Conservation (phyloP, 1,140 invertebrate species). For the Lucilia cuprina region DNA sequence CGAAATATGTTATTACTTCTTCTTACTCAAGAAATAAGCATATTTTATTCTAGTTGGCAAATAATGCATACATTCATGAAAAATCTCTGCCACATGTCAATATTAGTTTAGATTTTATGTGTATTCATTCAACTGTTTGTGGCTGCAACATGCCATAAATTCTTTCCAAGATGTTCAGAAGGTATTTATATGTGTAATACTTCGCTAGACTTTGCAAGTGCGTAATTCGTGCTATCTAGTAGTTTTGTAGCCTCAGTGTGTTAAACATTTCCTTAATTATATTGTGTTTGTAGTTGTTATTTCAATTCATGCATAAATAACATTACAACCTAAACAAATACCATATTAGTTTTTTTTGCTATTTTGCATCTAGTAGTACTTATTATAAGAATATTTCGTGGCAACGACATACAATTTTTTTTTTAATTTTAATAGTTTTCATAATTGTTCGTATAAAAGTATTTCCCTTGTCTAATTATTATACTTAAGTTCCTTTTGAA, state of each 20-base stretch:
- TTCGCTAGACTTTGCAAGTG: not conserved
- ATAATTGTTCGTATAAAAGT: not conserved
- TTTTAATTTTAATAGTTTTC: not conserved
- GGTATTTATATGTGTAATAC: not conserved
- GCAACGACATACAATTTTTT: too few species aligned
- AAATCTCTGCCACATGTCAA: constrained; percentile 28
- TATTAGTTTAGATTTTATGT: constrained; percentile 23
- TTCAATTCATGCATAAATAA: not conserved
- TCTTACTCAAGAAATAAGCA: too few species aligned
- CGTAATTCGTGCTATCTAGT: not conserved
- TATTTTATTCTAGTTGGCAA: not conserved
- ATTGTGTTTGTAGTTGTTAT: not conserved
- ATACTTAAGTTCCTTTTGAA: not conserved
- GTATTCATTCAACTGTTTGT: not conserved
- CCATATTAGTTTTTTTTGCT: not conserved
- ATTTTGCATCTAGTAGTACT: too few species aligned
- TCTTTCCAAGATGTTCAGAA: not conserved
- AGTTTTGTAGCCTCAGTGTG: not conserved
- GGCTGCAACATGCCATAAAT: not conserved
- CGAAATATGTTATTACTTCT: not conserved
- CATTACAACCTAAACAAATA: not conserved
- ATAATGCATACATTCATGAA: not conserved
- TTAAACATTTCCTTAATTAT: not conserved
- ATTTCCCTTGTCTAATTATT: not conserved
- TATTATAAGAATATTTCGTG: too few species aligned